Evolutionary conservation across 2,113 vertebrate species (phyloP).

Genomic region (Acanthisitta chloris): DNA sequence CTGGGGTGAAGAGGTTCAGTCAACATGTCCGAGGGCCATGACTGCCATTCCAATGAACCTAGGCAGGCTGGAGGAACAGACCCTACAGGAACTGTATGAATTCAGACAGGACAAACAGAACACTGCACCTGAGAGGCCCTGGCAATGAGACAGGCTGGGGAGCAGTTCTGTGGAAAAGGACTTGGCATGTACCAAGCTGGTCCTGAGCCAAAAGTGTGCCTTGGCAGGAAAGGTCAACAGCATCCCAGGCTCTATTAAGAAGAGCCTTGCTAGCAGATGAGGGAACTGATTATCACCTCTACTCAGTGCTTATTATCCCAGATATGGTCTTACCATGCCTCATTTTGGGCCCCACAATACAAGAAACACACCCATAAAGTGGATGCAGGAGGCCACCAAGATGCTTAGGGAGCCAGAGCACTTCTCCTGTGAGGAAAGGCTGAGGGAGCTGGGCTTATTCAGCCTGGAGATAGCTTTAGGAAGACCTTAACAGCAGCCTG

Average conservation of each 20-base stretch:
- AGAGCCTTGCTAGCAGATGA: background rate
- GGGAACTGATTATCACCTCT: background rate
- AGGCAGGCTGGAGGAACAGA: background rate
- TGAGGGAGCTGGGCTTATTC: background rate
- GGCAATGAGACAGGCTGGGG: background rate
- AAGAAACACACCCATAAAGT: background rate
- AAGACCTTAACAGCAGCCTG: background rate
- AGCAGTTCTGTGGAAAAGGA: background rate
- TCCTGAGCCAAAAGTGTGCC: background rate
- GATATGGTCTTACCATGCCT: background rate
- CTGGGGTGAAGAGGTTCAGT: background rate
- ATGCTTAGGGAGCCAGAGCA: background rate
- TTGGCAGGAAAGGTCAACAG: constrained; percentile 12
- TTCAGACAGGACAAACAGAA: background rate
- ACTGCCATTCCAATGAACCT: background rate
- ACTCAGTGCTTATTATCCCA: background rate
- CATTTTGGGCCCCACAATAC: fast-evolving
- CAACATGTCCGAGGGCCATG: background rate
- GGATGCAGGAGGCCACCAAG: background rate
- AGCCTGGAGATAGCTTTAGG: background rate
- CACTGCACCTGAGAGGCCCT: background rate
- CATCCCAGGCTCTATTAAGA: background rate
- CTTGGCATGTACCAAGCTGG: background rate
- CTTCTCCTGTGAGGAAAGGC: background rate
- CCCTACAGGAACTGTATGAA: background rate